phyloP scores from a whole-genome alignment of 2,888 invertebrate genomes.

The Spilarctia lutea region DNA sequence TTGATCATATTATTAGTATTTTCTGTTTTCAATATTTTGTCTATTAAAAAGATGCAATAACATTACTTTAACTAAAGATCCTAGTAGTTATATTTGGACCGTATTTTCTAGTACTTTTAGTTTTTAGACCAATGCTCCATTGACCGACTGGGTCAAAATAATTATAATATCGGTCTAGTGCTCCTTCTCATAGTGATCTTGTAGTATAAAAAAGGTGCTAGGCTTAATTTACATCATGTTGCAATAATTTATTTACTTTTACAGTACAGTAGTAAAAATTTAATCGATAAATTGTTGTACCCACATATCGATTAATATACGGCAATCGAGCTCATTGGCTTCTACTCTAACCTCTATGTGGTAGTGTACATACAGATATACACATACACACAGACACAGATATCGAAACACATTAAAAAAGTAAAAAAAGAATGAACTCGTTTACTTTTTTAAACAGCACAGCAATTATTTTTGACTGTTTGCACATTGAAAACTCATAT shows the following conservation, averaged over 20 bases:
- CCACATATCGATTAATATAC: neutral
- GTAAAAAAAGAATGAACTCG: neutral
- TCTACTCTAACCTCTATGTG: neutral
- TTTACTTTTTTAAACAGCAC: neutral
- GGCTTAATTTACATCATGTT: too few relatives aligned
- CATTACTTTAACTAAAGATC: too few relatives aligned
- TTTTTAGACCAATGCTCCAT: too few relatives aligned
- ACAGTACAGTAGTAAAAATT: neutral
- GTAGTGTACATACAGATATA: too few relatives aligned
- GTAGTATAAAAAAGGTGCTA: too few relatives aligned
- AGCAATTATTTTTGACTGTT: neutral
- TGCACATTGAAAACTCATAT: conserved; percentile 9
- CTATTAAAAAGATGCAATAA: too few relatives aligned
- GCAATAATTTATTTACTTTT: neutral
- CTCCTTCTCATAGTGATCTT: too few relatives aligned
- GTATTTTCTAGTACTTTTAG: neutral
- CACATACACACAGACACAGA: neutral
- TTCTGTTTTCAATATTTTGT: too few relatives aligned
- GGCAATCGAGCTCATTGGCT: neutral
- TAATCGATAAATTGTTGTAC: neutral
- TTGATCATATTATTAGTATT: too few relatives aligned
- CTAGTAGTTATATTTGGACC: neutral
- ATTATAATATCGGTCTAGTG: too few relatives aligned
- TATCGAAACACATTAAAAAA: neutral
- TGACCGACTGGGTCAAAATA: too few relatives aligned